Percentiles rank a stretch among this genome's conserved stretches.
phyloP scores from a whole-genome alignment of 2,888 invertebrate species.

The Ophioninae sp. region DNA sequence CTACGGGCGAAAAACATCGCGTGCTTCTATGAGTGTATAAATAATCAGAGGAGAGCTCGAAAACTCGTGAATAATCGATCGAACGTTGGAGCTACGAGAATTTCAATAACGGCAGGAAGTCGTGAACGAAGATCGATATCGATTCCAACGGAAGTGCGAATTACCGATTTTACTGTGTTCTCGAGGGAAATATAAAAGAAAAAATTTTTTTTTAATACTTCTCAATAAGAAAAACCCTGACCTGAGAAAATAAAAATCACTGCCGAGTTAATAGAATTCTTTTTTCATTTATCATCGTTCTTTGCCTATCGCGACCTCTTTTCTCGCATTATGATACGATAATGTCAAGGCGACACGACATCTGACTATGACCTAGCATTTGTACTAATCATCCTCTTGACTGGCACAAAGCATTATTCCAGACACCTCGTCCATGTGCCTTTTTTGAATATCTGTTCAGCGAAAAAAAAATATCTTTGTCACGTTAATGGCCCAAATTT shows the following conservation, averaged over 20 bases:
- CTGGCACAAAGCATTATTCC: slow-evolving; percentile 3
- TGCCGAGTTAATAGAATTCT: neutral
- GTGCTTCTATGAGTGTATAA: neutral
- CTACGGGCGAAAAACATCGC: neutral
- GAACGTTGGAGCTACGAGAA: slow-evolving; percentile 8
- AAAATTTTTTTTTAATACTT: neutral
- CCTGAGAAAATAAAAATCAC: neutral
- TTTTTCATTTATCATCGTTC: neutral
- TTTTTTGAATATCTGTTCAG: neutral
- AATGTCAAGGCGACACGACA: slow-evolving; percentile 40
- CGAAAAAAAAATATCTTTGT: neutral
- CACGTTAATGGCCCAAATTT: neutral
- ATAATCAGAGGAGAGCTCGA: neutral
- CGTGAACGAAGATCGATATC: slow-evolving; percentile 28
- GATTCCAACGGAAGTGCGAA: slow-evolving; percentile 20
- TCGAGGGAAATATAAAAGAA: neutral
- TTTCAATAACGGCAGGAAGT: slow-evolving; percentile 8
- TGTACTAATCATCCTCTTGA: slow-evolving; percentile 20
- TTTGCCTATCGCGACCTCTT: slow-evolving; percentile 18
- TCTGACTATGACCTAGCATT: slow-evolving; percentile 46
- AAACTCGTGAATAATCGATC: slow-evolving; percentile 53
- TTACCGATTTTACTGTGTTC: slow-evolving; percentile 2
- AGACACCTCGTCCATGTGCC: neutral
- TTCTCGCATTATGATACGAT: slow-evolving; percentile 25
- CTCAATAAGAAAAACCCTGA: slow-evolving; percentile 3